Base-by-base conservation (phyloP, 2,797 vertebrate species). In the Coracias cyanogaster region DNA sequence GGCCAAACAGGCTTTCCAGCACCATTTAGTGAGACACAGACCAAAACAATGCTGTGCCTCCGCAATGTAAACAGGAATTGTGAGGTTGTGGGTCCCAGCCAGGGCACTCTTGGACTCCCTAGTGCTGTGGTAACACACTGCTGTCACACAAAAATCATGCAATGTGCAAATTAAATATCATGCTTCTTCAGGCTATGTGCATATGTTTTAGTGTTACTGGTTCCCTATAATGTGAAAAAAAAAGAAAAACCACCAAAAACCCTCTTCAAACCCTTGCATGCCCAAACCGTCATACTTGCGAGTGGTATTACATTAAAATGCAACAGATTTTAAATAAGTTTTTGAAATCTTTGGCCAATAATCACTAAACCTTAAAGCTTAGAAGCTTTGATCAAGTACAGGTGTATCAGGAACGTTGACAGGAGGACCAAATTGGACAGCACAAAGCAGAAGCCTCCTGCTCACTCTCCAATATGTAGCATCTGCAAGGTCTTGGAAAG, bases 31-130 rank as follows among this genome's bases (percentile, higher is more conserved):
- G 14, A 28, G 10, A 2, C 4, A 2, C 29, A 6, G 39, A 4
- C 15, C 8, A 37, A 37, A 37, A 37, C 14, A 1, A 17, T 5
- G 45, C 49, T 22, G n/a, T 6, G 39, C 10, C 10, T 16, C 24
- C 2, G 35, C n/a, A 5, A 2, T 3, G 13, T 3, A 1, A 24
- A 8, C 1, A 10, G 28, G 12, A 48, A 4, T 13, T 3, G 2
- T 3, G 5, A 25, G 2, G 25, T 9, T 8, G 0, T 52, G 12
- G 43, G 9, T 6, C 3, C 10, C 16, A 0, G 6, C 2, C 35
- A 2, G 5, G 24, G 21, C 1, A 2, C 46, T 28, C 13, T 3
- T 12, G 6, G 3, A 12, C 9, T 69, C 43, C 3, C 2, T 6
- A 2, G 0, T 10, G 33, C 41, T 48, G 31, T 3, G 7, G 16